Evolutionary conservation across 2,113 vertebrate species (phyloP), one percentile per base, ranked within the genome.

Genomic region (Cisticola juncidis): DNA sequence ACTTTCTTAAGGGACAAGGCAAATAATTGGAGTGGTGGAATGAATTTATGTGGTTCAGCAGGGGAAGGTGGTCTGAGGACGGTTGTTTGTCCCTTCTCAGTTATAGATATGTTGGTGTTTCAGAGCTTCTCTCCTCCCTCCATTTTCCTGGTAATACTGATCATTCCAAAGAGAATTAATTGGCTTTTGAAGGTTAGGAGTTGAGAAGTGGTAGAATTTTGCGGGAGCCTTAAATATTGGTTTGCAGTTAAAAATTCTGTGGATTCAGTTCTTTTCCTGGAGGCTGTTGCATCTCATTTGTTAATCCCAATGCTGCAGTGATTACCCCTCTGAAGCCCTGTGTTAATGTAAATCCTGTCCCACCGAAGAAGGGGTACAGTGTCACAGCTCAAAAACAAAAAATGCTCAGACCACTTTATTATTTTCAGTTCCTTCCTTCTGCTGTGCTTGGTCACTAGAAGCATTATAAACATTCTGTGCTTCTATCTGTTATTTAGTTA

Each of bases 1-100:
- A 35, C 33, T 87, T 92, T 62, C 60, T 72, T 87, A 85, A 91
- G 81, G 81, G 62, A 48, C 78, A 81, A 97, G 83, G 20, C 47
- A 90, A 70, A 58, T 77, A 58, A 57, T 81, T 66, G 38, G n/a
- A 74, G 47, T 62, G 36, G 21, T 66, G n/a, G 17, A 66, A 82
- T 88, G 20, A 93, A 86, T 26, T 84, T 47, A 12, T 1, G 0
- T 70, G 66, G 11, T 45, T 61, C 28, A 45, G 54, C 45, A 61
- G 33, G 54, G 36, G 40, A 80, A 54, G 35, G 47, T 78, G 26
- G 14, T 93, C 47, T 70, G 56, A 92, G 48, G 68, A 42, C 38
- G n/a, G 33, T 77, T 73, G 19, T 33, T 21, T 31, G 56, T 71
- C 47, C 64, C 11, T 83, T 78, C 68, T 92, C 21, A 31, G 29